Evolutionary conservation across 2,888 invertebrate genomes (phyloP), one percentile per base, ranked within the genome.

Genomic region (Aspidapion aeneum): DNA sequence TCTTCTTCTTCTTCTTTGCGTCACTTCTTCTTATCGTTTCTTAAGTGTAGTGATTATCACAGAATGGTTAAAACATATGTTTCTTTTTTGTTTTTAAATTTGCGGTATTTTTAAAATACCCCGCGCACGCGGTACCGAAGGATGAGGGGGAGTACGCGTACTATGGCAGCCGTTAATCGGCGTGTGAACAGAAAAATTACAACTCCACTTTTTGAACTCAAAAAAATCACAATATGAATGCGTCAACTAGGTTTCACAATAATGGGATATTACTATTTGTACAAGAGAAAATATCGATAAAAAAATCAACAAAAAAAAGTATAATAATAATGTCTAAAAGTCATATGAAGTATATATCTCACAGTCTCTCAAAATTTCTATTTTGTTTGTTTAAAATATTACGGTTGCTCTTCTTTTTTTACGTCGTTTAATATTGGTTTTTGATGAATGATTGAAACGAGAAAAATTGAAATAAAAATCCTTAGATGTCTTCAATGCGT

Each of bases 401-500:
- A 7, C 3, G 35, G 35, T 35, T 35, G 35, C 35, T 35, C 35
- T 35, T 35, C 12, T 35, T 35, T 3, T 35, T 12, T 35, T 35
- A n/a, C n/a, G n/a, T 2, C 54, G 16, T 56, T 61, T 57, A 21
- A 7, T 56, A 20, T 56, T n/a, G 9, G 49, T 57, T 66, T 69
- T 52, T 17, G 17, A 64, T 64, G 61, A 61, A 57, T 49, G 57
- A 60, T 67, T 62, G 69, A 69, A 79, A 78, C 76, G 75, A 76
- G 78, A 79, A 78, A 74, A 73, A 72, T 35, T 35, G 12, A 75
- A 74, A 73, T 73, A 85, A 84, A 84, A 85, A 87, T 90, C 89
- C 89, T 89, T 90, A 90, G 90, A 90, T 90, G 90, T 90, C 90
- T 88, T 90, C 90, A 90, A 90, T 90, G 90, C 89, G 89, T 89